Conservation (phyloP, 2,113 vertebrate genomes). For the Vireo altiloquus region DNA sequence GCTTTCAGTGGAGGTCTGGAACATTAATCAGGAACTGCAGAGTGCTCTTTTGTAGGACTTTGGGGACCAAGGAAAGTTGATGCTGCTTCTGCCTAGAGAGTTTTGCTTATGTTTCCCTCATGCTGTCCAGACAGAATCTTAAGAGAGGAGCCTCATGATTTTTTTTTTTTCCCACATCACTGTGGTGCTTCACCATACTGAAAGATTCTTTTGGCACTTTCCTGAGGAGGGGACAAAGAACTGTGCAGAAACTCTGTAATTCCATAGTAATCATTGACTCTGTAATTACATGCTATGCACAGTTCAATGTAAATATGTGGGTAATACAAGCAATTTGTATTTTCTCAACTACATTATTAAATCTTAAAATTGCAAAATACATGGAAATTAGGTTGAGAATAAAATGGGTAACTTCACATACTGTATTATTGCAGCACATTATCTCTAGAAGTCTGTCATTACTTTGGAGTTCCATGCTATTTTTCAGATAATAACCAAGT, state of each 20-base stretch:
- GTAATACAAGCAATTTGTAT: constrained; percentile 46
- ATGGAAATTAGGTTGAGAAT: constrained; percentile 56
- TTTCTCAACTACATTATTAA: constrained; percentile 39
- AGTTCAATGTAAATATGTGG: constrained; percentile 38
- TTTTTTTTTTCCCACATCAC: neutral
- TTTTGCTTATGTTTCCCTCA: neutral
- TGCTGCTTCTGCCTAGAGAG: neutral
- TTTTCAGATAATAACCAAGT: constrained; percentile 24
- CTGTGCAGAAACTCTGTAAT: constrained; percentile 9
- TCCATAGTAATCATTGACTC: constrained; percentile 21
- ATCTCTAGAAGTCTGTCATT: constrained; percentile 50
- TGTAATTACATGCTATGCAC: constrained; percentile 42
- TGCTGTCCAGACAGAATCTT: neutral
- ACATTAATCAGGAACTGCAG: neutral
- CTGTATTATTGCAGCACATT: neutral
- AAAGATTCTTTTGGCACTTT: neutral
- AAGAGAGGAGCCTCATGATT: neutral
- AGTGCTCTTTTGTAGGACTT: neutral
- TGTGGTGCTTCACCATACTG: neutral
- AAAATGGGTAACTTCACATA: constrained; percentile 49
- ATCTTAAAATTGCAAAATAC: constrained; percentile 56
- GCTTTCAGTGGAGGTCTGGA: neutral
- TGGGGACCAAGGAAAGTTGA: neutral
- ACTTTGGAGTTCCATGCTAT: constrained; percentile 15
- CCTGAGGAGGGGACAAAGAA: neutral